These are phyloP conservation scores for Drosophila gaucha DNA, from an alignment of 2,888 invertebrate genomes.

Conservation along the genomic window DNA sequence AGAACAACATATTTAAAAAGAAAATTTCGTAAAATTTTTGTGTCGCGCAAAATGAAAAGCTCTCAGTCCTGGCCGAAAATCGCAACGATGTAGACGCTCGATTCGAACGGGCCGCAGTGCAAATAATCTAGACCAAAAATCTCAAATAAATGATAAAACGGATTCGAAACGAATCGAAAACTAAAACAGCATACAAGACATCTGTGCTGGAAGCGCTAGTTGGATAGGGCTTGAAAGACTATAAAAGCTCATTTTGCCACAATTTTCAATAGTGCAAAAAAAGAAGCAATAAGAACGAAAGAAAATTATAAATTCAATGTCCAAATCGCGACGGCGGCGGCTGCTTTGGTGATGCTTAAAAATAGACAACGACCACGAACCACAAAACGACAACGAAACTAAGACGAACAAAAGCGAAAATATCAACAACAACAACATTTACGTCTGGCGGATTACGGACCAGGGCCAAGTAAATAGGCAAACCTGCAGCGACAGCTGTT, in stretches of 20 bases:
- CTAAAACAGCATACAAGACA: not conserved
- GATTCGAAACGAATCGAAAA: not conserved
- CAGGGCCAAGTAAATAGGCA: conserved; percentile 70
- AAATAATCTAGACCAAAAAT: conserved; percentile 3
- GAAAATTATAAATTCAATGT: conserved; percentile 71
- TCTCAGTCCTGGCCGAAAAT: conserved; percentile 84
- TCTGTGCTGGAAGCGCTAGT: conserved; percentile 7
- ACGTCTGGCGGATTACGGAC: conserved; percentile 46
- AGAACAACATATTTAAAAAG: conserved; percentile 71
- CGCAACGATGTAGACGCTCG: conserved; percentile 82
- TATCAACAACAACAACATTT: conserved; percentile 14
- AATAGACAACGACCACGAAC: conserved; percentile 71
- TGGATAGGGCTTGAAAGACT: not conserved
- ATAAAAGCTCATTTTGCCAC: conserved; percentile 34
- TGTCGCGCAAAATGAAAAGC: conserved; percentile 78
- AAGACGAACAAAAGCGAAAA: conserved; percentile 63
- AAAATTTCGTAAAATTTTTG: conserved; percentile 68
- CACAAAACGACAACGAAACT: conserved; percentile 64
- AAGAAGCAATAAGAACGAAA: conserved; percentile 33
- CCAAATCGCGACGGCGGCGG: conserved; percentile 56
- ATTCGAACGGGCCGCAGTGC: conserved; percentile 30
- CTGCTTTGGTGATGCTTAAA: conserved; percentile 74
- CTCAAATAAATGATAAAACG: not conserved
- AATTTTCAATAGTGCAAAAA: conserved; percentile 52
- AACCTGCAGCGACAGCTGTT: conserved; percentile 33